These are phyloP conservation scores for Calcarius lapponicus DNA, from an alignment of 2,797 vertebrate species.

Conservation along the genomic window DNA sequence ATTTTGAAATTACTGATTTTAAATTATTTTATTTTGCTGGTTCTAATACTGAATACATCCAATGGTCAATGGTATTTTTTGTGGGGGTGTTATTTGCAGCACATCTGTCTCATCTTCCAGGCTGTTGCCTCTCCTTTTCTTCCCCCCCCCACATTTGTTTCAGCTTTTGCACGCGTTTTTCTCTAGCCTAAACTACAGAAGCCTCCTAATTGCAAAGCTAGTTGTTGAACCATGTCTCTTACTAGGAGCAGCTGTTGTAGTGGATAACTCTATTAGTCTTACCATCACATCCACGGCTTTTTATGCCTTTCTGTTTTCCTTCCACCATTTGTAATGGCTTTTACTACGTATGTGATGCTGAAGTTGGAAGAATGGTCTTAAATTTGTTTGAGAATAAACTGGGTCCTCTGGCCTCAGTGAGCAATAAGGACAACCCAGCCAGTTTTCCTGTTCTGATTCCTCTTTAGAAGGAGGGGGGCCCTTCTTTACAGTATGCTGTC, in stretches of 20 bases:
- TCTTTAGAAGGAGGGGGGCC: neutral
- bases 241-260: neutral
- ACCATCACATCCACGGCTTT: neutral
- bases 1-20: neutral
- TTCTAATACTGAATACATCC: neutral
- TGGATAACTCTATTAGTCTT: neutral
- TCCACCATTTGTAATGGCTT: neutral
- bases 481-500: accelerated
- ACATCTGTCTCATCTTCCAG: neutral
- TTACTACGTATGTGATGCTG: neutral
- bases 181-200: neutral
- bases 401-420: neutral
- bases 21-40: neutral
- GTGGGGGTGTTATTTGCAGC: neutral
- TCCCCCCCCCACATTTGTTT: neutral
- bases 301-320: neutral
- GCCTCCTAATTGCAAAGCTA: neutral
- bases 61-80: neutral
- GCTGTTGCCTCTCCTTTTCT: neutral
- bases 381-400: neutral
- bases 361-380: neutral
- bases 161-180: neutral
- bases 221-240: neutral
- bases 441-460: neutral
- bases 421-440: neutral